phyloP scores from a whole-genome alignment of 2,888 invertebrate genomes.

The Phrixothrix hirtus region DNA sequence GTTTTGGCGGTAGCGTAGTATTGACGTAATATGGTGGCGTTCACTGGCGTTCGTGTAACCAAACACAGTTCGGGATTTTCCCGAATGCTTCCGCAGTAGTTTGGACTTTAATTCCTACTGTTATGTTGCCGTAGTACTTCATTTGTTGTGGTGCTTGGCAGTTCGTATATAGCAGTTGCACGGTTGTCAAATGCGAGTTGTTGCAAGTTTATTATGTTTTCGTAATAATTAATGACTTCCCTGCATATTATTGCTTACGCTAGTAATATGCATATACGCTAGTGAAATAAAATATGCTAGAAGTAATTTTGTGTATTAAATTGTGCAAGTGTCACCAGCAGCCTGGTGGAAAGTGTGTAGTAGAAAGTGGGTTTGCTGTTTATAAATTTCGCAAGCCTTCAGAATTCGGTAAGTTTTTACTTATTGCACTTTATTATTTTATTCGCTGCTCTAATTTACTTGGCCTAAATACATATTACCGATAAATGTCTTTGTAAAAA shows the following conservation, averaged over 20 bases:
- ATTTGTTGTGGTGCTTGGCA: slow-evolving; percentile 48
- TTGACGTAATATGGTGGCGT: neutral
- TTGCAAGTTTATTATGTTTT: slow-evolving; percentile 49
- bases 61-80: neutral
- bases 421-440: neutral
- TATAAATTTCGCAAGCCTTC: slow-evolving; percentile 50
- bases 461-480: too few species aligned
- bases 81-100: slow-evolving; percentile 8
- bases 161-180: slow-evolving; percentile 51
- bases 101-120: slow-evolving; percentile 20
- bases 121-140: slow-evolving; percentile 33
- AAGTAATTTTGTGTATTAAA: slow-evolving; percentile 49
- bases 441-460: neutral
- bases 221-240: slow-evolving; percentile 33
- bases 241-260: slow-evolving; percentile 31
- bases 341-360: slow-evolving; percentile 51
- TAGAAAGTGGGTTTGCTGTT: slow-evolving; percentile 55
- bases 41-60: neutral
- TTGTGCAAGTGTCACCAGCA: slow-evolving; percentile 51
- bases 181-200: slow-evolving; percentile 46
- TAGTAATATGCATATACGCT: slow-evolving; percentile 31
- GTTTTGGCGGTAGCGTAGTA: neutral
- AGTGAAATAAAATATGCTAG: slow-evolving; percentile 49
- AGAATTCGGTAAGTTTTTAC: slow-evolving; percentile 46
- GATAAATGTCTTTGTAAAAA: slow-evolving; percentile 16